These are phyloP conservation scores for Cranoglanis bouderius DNA, from an alignment of 2,113 vertebrate species.

Conservation along the genomic window DNA sequence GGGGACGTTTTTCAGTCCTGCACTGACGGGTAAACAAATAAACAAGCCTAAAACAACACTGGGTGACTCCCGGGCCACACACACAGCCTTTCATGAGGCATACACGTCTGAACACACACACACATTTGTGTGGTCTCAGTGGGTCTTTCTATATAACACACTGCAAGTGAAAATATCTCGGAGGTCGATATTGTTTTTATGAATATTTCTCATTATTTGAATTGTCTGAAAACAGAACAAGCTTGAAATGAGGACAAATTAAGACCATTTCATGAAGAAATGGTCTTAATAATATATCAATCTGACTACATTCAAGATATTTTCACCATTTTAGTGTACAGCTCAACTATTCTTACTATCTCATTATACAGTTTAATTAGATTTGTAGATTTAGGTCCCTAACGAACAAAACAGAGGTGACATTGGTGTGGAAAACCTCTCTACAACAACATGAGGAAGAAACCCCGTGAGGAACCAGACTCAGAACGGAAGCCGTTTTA, in stretches of 20 bases:
- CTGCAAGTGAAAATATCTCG: not conserved
- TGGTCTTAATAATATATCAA: not conserved
- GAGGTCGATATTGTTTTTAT: not conserved
- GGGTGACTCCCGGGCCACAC: constrained; percentile 40
- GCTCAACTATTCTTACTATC: not conserved
- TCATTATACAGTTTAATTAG: no score
- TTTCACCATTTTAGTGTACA: not conserved
- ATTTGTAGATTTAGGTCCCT: no score
- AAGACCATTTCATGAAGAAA: no score
- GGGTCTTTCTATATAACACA: not conserved
- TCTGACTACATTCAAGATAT: not conserved
- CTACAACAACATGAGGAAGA: no score
- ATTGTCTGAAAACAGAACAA: not conserved
- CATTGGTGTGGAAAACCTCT: no score
- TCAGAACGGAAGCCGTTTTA: no score
- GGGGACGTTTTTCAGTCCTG: constrained; percentile 3
- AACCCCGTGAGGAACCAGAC: no score
- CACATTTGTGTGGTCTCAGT: constrained; percentile 21
- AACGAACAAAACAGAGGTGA: no score
- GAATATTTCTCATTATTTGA: not conserved
- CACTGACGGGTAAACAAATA: constrained; percentile 41
- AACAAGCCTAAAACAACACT: constrained; percentile 46
- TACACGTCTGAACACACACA: constrained; percentile 25
- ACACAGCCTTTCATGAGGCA: constrained; percentile 23
- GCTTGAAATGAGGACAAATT: not conserved